phyloP scores from a whole-genome alignment of 1,140 invertebrate species.

The Drosophila mojavensis region DNA sequence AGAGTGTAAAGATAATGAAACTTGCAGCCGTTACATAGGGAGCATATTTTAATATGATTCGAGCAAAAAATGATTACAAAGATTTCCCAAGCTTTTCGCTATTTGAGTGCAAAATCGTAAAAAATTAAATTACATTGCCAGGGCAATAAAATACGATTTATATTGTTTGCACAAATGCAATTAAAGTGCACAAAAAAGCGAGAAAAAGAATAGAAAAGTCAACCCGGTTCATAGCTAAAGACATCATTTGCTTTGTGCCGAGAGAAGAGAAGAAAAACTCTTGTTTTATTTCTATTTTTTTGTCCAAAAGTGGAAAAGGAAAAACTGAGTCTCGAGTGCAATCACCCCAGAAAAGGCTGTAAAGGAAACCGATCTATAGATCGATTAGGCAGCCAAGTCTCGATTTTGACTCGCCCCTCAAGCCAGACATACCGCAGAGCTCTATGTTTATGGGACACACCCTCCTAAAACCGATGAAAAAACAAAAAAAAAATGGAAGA shows the following conservation, averaged over 20 bases:
- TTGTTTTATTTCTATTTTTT: slow-evolving; percentile 45
- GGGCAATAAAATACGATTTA: slow-evolving; percentile 79
- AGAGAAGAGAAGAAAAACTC: slow-evolving; percentile 59
- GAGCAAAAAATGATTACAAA: neutral
- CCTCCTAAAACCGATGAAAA: slow-evolving; percentile 46
- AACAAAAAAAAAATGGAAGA: slow-evolving; percentile 38
- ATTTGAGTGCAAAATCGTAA: slow-evolving; percentile 80
- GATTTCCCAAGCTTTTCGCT: slow-evolving; percentile 34
- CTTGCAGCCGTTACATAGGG: slow-evolving; percentile 16
- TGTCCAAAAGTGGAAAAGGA: slow-evolving; percentile 52
- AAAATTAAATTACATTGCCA: slow-evolving; percentile 77
- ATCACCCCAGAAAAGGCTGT: slow-evolving; percentile 74
- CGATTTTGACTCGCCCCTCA: slow-evolving; percentile 36
- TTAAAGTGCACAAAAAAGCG: slow-evolving; percentile 63
- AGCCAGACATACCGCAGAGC: slow-evolving; percentile 52
- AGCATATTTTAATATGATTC: slow-evolving; percentile 2
- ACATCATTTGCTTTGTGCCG: slow-evolving; percentile 77
- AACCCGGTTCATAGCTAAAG: slow-evolving; percentile 64
- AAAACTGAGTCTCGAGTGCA: slow-evolving; percentile 64
- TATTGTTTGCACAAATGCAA: slow-evolving; percentile 82
- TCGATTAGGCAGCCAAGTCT: slow-evolving; percentile 75
- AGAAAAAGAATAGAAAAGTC: slow-evolving; percentile 35
- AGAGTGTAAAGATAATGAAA: slow-evolving; percentile 27
- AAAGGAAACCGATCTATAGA: slow-evolving; percentile 58
- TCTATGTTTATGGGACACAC: slow-evolving; percentile 74